Conservation (phyloP, 2,888 invertebrate genomes). For the Exocentrus adspersus region DNA sequence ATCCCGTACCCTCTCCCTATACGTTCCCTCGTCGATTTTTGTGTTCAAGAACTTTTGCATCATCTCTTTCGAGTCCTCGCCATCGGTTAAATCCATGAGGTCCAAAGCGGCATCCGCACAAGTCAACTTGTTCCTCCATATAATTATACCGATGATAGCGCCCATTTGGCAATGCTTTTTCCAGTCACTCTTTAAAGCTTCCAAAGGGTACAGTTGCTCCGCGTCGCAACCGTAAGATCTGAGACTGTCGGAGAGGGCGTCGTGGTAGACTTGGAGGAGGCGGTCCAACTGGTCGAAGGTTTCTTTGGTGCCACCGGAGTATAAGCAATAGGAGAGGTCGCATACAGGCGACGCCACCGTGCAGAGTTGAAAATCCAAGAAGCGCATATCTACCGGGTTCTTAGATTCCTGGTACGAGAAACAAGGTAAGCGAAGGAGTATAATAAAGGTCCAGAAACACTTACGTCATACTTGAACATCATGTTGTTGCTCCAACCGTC, state of each 20-base stretch:
- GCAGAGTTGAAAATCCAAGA: constrained; percentile 11
- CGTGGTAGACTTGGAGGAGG: constrained; percentile 33
- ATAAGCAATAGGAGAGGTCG: constrained; percentile 17
- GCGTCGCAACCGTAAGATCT: constrained; percentile 15
- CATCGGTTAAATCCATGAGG: not conserved
- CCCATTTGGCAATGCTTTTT: constrained; percentile 28
- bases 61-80: not conserved
- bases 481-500: constrained; percentile 50
- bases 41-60: not conserved
- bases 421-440: too few species aligned
- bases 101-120: not conserved
- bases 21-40: not conserved
- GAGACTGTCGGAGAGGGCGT: constrained; percentile 13
- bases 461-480: constrained; percentile 50
- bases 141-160: not conserved
- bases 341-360: constrained; percentile 2
- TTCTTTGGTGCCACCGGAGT: constrained; percentile 17
- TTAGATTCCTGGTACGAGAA: constrained; percentile 23
- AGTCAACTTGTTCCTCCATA: constrained; percentile 4
- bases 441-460: not conserved
- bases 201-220: constrained; percentile 21
- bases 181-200: constrained; percentile 31
- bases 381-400: not conserved
- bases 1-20: not conserved
- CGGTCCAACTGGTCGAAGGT: constrained; percentile 26